Evolutionary conservation across 2,113 vertebrate genomes (phyloP).

Genomic region (Xyrauchen texanus): DNA sequence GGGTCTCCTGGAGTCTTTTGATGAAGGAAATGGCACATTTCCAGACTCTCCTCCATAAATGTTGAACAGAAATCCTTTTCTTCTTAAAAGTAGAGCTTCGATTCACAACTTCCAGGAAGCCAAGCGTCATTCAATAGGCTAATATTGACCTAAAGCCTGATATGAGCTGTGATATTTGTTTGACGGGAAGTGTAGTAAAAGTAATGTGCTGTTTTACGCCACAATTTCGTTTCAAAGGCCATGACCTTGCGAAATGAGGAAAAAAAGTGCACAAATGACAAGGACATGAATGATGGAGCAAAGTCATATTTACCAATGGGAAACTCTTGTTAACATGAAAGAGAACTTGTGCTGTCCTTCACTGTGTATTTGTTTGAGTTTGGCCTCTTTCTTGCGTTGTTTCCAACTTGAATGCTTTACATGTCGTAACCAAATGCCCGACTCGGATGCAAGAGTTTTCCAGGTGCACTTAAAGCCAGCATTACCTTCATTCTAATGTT

Average conservation of each 20-base stretch:
- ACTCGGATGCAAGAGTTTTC: no score
- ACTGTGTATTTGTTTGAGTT: no score
- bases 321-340: no score
- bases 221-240: background rate
- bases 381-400: no score
- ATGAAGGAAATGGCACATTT: background rate
- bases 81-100: background rate
- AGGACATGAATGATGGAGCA: no score
- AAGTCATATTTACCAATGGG: no score
- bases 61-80: background rate
- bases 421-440: no score
- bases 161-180: constrained; percentile 9
- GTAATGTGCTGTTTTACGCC: background rate
- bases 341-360: no score
- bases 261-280: no score
- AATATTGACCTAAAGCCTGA: constrained; percentile 10
- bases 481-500: no score
- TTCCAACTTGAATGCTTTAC: no score
- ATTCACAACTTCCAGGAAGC: background rate
- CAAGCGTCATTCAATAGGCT: background rate
- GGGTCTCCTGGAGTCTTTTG: background rate
- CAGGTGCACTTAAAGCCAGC: no score
- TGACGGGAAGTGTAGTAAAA: constrained; percentile 3
- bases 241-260: background rate
- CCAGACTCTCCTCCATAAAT: background rate